Conservation (phyloP, 2,797 vertebrate genomes). For the Scleropages formosus region DNA sequence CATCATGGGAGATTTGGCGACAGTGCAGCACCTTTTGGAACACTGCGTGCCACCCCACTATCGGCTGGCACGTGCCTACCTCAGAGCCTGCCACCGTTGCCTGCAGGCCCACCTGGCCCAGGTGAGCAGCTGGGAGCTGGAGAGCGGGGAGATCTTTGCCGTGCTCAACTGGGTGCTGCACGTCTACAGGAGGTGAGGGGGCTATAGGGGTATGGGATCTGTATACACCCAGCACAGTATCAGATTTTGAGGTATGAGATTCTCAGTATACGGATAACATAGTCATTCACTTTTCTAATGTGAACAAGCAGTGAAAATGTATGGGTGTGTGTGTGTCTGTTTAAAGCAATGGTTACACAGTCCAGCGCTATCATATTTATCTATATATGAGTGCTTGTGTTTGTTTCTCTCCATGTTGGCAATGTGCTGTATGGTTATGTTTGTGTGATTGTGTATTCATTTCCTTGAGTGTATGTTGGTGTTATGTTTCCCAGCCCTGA, state of each 20-base stretch:
- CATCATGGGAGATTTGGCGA: constrained; percentile 76
- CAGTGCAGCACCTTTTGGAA: constrained; percentile 83
- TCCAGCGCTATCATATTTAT: not conserved
- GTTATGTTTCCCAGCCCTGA: constrained; percentile 68
- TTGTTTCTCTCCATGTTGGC: not conserved
- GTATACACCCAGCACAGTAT: no score
- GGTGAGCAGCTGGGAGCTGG: constrained; percentile 80
- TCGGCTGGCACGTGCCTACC: constrained; percentile 72
- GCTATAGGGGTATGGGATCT: not conserved
- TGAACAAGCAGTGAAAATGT: not conserved
- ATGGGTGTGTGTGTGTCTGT: not conserved
- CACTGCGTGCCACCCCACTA: constrained; percentile 89
- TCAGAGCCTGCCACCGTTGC: constrained; percentile 77
- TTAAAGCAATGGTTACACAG: no score
- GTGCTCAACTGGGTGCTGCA: constrained; percentile 86
- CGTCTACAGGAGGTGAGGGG: constrained; percentile 83
- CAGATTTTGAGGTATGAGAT: no score
- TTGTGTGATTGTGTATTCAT: not conserved
- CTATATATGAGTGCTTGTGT: not conserved
- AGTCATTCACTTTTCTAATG: not conserved
- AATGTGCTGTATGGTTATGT: not conserved
- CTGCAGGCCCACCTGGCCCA: constrained; percentile 77
- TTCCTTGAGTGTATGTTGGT: not conserved
- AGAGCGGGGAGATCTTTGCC: constrained; percentile 84
- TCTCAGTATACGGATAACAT: not conserved